Evolutionary conservation across 2,797 vertebrate species (phyloP).

Genomic region (Danio choprae): DNA sequence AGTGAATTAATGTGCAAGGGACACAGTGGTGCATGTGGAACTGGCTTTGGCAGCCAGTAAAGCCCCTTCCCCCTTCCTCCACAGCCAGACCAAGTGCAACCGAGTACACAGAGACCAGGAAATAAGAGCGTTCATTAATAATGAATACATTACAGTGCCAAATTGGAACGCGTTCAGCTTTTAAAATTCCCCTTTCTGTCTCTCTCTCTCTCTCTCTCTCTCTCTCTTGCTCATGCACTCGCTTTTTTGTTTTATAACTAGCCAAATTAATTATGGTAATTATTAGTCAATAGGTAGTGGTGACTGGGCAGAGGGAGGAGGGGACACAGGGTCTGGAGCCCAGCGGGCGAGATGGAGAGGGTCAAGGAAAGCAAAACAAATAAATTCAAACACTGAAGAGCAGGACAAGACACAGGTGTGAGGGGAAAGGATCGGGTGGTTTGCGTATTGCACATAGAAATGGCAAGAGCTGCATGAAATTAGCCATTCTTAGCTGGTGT

Average conservation of each 20-base stretch:
- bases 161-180: slow-evolving; percentile 66
- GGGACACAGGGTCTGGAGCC: background rate
- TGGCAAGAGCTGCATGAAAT: background rate
- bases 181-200: slow-evolving; percentile 56
- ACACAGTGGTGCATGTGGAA: slow-evolving; percentile 67
- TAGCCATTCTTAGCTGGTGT: background rate
- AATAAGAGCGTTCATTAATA: slow-evolving; percentile 67
- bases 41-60: slow-evolving; percentile 50
- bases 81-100: slow-evolving; percentile 45
- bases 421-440: background rate
- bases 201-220: slow-evolving; percentile 1
- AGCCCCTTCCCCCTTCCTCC: slow-evolving; percentile 51
- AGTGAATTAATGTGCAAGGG: slow-evolving; percentile 72
- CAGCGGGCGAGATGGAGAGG: slow-evolving; percentile 22
- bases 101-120: slow-evolving; percentile 60
- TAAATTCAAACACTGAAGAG: slow-evolving; percentile 36
- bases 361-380: background rate
- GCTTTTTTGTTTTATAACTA: slow-evolving; percentile 59
- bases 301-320: slow-evolving; percentile 56
- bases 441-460: background rate
- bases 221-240: slow-evolving; percentile 20
- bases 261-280: slow-evolving; percentile 72
- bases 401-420: slow-evolving; percentile 67
- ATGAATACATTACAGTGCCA: slow-evolving; percentile 66
- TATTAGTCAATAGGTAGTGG: slow-evolving; percentile 71